Base-by-base conservation (phyloP, 2,797 vertebrate species). In the Lepus townsendii region DNA sequence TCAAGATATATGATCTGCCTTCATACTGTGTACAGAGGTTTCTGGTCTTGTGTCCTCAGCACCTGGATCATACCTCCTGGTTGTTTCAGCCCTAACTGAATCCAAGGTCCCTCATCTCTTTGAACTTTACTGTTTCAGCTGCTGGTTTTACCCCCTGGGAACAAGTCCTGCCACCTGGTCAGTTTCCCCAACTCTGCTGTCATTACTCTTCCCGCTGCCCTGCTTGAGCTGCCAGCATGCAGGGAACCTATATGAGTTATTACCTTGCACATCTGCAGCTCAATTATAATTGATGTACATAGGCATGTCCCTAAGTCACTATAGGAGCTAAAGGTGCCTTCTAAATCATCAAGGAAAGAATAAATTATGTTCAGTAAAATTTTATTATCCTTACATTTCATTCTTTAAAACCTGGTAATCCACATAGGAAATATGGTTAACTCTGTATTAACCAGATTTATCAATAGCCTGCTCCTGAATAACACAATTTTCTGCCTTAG, bases 341-440 rank as follows among this genome's bases (percentile, higher is more conserved):
- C 92, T 97, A 96, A 97, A 97, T 97, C 93, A 95, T 96, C 83
- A 92, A 95, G 69, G 86, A 95, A 86, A 92, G 57, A 78, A 87
- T 97, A 93, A 97, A 97, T 97, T 94, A 96, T 92, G 79, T 93
- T 92, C 90, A 57, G 75, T 87, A 95, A 93, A 92, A 94, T 95
- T 97, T 96, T 95, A 96, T 94, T 80, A 24, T 95, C 92, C 93
- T 83, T 76, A 91, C 85, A 84, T 77, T 96, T 89, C 79, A 47
- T 83, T 91, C 79, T 77, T 90, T 92, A 79, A 87, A 88, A 86
- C 50, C 72, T 86, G 50, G 69, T 88, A 76, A 87, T 92, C 72
- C 89, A 82, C 57, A 50, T 26, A 95, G 88, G 95, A 89, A 93
- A 89, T 84, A 77, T n/a, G 78, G 86, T 91, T 93, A 95, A 87